A percentile compares a stretch with the other conserved stretches of the same genome.
phyloP scores from a whole-genome alignment of 2,113 vertebrate genomes.

The Nothocercus nigrocapillus region DNA sequence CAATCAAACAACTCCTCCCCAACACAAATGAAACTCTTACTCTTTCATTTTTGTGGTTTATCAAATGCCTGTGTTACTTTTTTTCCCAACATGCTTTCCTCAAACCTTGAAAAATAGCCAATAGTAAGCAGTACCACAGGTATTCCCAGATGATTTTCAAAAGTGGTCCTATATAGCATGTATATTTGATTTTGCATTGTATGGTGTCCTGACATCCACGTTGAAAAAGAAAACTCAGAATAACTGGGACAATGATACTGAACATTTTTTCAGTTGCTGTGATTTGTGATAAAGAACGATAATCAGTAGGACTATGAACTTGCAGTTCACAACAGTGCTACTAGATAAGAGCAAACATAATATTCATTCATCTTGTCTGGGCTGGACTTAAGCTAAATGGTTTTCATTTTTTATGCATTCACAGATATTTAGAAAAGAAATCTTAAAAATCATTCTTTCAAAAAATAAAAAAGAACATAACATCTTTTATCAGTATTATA shows the following conservation, averaged over 20 bases:
- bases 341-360: background rate
- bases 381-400: background rate
- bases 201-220: background rate
- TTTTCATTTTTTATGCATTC: constrained; percentile 7
- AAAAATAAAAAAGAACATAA: background rate
- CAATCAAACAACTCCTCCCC: background rate
- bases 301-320: background rate
- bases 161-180: accelerated
- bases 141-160: background rate
- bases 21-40: background rate
- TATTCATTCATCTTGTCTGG: background rate
- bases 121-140: background rate
- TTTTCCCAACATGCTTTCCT: background rate
- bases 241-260: too few relatives aligned
- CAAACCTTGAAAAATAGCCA: background rate
- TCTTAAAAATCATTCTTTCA: background rate
- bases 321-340: background rate
- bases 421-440: background rate
- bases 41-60: background rate
- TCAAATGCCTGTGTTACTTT: background rate
- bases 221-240: background rate
- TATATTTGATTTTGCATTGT: background rate
- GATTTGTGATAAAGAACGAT: background rate
- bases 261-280: background rate
- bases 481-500: background rate